Percentiles rank a stretch among this genome's conserved stretches.
Evolutionary conservation across 2,888 invertebrate species (phyloP).

Genomic region (Morpho achilles): DNA sequence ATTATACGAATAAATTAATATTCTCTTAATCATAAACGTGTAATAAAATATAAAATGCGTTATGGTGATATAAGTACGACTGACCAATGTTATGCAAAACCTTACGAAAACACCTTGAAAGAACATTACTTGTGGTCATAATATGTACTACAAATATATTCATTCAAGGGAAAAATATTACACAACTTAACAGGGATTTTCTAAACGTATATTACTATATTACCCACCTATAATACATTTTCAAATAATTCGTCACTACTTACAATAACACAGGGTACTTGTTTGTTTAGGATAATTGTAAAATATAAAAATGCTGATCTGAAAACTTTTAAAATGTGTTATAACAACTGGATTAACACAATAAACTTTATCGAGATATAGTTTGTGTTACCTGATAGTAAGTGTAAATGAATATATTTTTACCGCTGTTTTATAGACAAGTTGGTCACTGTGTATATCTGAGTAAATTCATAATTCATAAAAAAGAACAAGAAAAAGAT

Average conservation of each 20-base stretch:
- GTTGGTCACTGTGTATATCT: too few relatives aligned
- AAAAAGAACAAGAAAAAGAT: too few relatives aligned
- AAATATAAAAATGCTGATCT: too few relatives aligned
- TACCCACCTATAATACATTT: too few relatives aligned
- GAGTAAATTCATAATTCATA: too few relatives aligned
- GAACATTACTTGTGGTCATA: constrained; percentile 52
- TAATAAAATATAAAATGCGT: neutral
- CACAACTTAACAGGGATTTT: neutral
- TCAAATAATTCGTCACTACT: too few relatives aligned
- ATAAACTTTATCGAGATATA: constrained; percentile 8
- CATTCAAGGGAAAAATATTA: constrained; percentile 44
- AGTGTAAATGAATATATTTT: too few relatives aligned
- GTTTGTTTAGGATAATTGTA: too few relatives aligned
- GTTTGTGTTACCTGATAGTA: neutral
- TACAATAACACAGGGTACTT: too few relatives aligned
- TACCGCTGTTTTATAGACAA: too few relatives aligned
- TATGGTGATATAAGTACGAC: constrained; percentile 16
- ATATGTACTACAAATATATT: constrained; percentile 67
- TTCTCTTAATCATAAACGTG: neutral
- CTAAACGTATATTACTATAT: too few relatives aligned
- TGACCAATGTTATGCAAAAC: constrained; percentile 34
- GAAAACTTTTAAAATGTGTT: neutral
- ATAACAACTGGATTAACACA: constrained; percentile 3
- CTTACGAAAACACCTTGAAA: constrained; percentile 70
- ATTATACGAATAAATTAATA: neutral